phyloP scores from a whole-genome alignment of 2,888 invertebrate genomes.

The Stictocephala bisonia region DNA sequence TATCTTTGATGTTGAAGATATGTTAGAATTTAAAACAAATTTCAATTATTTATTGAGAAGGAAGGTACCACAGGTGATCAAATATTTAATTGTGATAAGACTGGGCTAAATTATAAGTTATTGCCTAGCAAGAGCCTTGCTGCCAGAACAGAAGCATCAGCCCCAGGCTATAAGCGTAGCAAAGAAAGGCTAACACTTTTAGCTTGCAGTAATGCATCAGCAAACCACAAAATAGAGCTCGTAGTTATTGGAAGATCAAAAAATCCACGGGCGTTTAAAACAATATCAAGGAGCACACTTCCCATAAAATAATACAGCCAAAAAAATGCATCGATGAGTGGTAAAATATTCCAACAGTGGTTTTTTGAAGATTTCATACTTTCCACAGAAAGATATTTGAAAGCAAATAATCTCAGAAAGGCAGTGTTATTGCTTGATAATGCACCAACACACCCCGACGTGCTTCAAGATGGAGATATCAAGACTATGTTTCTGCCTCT shows the following conservation, averaged over 20 bases:
- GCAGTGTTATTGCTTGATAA: slow-evolving; percentile 38
- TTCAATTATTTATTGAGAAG: not conserved
- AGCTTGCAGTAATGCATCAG: not conserved
- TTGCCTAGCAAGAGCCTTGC: too few relatives aligned
- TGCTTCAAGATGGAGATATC: slow-evolving; percentile 31
- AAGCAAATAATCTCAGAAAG: slow-evolving; percentile 42
- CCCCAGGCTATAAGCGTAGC: not conserved
- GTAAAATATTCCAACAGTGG: slow-evolving; percentile 30
- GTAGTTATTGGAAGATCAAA: not conserved
- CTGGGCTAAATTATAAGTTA: not conserved
- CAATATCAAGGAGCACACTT: not conserved
- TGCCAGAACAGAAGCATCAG: not conserved
- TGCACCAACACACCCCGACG: slow-evolving; percentile 12
- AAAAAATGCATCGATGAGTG: slow-evolving; percentile 37
- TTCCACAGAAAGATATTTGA: slow-evolving; percentile 29
- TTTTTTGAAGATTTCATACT: slow-evolving; percentile 38
- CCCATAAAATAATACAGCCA: slow-evolving; percentile 21
- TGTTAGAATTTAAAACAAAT: not conserved
- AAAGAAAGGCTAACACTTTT: not conserved
- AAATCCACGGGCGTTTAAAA: not conserved
- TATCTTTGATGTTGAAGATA: not conserved
- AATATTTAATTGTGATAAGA: not conserved
- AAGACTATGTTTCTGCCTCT: slow-evolving; percentile 40
- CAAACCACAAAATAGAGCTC: too few relatives aligned
- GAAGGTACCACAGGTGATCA: not conserved